Evolutionary conservation across 2,797 vertebrate species (phyloP).

Genomic region (Muraenolepis orangiensis): DNA sequence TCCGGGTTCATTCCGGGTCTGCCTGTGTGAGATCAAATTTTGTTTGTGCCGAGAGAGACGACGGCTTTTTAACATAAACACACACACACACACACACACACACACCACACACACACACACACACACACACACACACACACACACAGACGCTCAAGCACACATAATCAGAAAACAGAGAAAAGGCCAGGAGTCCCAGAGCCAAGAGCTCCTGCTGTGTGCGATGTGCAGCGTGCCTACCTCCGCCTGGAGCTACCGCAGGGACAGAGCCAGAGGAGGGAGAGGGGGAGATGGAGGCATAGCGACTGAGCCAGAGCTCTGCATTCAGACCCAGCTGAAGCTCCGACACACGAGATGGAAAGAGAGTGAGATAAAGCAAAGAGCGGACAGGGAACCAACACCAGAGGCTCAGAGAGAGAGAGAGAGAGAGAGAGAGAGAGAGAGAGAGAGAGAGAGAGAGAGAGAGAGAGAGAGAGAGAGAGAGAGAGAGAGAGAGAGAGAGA

Average conservation of each 20-base stretch:
- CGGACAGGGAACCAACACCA: slow-evolving; percentile 45
- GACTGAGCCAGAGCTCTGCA: slow-evolving; percentile 41
- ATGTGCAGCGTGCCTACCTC: slow-evolving; percentile 49
- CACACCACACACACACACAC: slow-evolving; percentile 9
- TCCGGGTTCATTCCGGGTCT: slow-evolving; percentile 20
- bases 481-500: slow-evolving; percentile 8
- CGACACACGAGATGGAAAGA: slow-evolving; percentile 24
- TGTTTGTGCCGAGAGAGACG: slow-evolving; percentile 35
- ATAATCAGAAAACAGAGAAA: slow-evolving; percentile 33
- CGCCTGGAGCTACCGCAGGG: slow-evolving; percentile 49
- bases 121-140: slow-evolving; percentile 21
- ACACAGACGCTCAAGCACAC: slow-evolving; percentile 22
- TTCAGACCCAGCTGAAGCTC: slow-evolving; percentile 59
- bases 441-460: slow-evolving; percentile 17
- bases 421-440: slow-evolving; percentile 19
- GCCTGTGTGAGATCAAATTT: slow-evolving; percentile 27
- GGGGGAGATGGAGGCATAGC: slow-evolving; percentile 34
- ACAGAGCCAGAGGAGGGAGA: slow-evolving; percentile 29
- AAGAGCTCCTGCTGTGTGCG: slow-evolving; percentile 39
- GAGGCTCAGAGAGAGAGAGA: slow-evolving; percentile 16
- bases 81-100: slow-evolving; percentile 20
- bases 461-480: neutral
- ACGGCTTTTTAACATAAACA: slow-evolving; percentile 40
- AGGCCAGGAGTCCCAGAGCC: slow-evolving; percentile 52
- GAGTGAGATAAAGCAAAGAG: slow-evolving; percentile 37